phyloP scores from a whole-genome alignment of 2,888 invertebrate genomes.

The Prenolepis imparis region DNA sequence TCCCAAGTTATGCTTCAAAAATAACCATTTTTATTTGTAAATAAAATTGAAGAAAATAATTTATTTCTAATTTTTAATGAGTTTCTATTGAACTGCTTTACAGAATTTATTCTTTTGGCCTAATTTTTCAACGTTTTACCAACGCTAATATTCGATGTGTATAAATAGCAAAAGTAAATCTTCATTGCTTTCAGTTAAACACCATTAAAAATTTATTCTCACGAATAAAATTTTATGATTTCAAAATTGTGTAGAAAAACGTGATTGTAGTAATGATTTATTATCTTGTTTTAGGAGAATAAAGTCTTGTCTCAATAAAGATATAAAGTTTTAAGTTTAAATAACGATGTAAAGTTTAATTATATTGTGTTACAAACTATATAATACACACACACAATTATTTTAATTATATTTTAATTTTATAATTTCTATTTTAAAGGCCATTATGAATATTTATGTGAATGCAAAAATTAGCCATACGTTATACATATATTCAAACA shows the following conservation, averaged over 20 bases:
- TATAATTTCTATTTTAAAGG: not conserved
- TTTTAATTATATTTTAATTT: not conserved
- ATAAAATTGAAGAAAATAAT: not conserved
- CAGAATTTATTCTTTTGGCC: not conserved
- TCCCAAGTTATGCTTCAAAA: not conserved
- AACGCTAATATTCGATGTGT: not conserved
- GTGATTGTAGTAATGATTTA: not conserved
- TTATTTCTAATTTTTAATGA: not conserved
- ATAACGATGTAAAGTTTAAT: not conserved
- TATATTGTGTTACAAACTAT: not conserved
- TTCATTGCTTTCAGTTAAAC: not conserved
- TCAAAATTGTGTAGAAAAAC: not conserved
- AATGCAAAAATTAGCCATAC: not conserved
- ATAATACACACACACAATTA: not conserved
- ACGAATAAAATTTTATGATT: not conserved
- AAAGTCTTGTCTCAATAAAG: not conserved
- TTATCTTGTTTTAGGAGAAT: not conserved
- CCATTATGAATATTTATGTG: not conserved
- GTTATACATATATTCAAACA: not conserved
- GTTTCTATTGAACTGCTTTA: not conserved
- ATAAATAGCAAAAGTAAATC: not conserved
- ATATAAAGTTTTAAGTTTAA: not conserved
- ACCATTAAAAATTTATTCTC: slow-evolving; percentile 1
- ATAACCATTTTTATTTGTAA: not conserved
- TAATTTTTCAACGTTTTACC: not conserved